Percentiles rank a stretch among this genome's conserved stretches.
Conservation (phyloP, 2,113 vertebrate genomes). For the mouse (Mus musculus) region DNA sequence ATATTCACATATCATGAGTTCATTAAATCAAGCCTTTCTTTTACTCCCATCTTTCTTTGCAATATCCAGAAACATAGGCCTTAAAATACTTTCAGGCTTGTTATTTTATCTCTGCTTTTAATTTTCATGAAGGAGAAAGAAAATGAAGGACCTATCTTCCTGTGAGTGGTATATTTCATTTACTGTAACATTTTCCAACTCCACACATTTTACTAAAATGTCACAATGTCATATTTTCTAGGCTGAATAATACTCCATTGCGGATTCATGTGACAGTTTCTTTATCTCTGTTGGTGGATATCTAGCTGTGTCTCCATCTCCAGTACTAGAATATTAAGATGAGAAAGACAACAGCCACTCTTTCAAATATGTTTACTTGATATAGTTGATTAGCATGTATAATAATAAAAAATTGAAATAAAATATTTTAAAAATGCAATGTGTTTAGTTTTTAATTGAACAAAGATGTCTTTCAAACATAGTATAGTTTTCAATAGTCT, state of each 20-base stretch:
- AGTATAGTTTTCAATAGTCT: neutral
- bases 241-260: neutral
- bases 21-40: neutral
- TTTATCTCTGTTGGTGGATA: neutral
- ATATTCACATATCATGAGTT: neutral
- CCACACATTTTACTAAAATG: neutral
- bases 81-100: neutral
- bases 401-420: neutral
- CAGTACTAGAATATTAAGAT: neutral
- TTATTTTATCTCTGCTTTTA: neutral
- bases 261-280: neutral
- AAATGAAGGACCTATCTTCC: neutral
- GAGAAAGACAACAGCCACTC: neutral
- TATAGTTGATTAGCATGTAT: constrained; percentile 3
- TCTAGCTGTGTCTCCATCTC: neutral
- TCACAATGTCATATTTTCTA: neutral
- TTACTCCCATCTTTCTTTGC: neutral
- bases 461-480: neutral
- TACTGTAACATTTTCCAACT: neutral
- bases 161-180: neutral
- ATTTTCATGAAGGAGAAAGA: neutral
- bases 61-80: neutral
- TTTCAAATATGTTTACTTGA: constrained; percentile 18
- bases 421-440: neutral
- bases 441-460: neutral